These are phyloP conservation scores for Conus canariensis DNA, from an alignment of 2,888 invertebrate species.

Conservation along the genomic window DNA sequence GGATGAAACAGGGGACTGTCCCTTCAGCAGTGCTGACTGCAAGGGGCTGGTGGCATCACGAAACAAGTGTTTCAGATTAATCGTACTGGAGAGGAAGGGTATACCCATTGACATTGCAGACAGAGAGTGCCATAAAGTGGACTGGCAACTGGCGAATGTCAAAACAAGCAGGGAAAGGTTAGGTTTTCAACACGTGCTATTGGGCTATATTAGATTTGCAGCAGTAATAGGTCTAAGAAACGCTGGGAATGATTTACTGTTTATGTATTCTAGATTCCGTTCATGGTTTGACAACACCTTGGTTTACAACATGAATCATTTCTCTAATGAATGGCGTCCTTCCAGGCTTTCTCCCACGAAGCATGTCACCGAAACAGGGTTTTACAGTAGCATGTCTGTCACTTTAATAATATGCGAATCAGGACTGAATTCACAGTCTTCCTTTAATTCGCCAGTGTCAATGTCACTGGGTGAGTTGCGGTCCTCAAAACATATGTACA, in stretches of 20 bases:
- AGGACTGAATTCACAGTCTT: not conserved
- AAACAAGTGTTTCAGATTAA: not conserved
- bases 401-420: not conserved
- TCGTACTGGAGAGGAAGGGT: not conserved
- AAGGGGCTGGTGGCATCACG: not conserved
- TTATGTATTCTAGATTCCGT: not conserved
- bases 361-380: not conserved
- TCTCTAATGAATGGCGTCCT: not conserved
- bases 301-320: not conserved
- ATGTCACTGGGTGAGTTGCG: not conserved
- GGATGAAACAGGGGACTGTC: slow-evolving; percentile 2
- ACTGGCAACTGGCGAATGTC: not conserved
- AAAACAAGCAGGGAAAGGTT: not conserved
- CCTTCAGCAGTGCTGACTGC: slow-evolving; percentile 3
- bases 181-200: not conserved
- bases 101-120: not conserved
- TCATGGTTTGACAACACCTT: not conserved
- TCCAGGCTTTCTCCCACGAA: not conserved
- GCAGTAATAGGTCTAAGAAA: not conserved
- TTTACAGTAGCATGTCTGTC: not conserved
- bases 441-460: not conserved
- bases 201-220: not conserved
- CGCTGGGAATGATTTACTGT: not conserved
- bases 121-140: not conserved
- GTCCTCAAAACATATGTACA: not conserved